These are phyloP conservation scores for Empidonax alnorum DNA, from an alignment of 2,113 vertebrate genomes.

Conservation along the genomic window DNA sequence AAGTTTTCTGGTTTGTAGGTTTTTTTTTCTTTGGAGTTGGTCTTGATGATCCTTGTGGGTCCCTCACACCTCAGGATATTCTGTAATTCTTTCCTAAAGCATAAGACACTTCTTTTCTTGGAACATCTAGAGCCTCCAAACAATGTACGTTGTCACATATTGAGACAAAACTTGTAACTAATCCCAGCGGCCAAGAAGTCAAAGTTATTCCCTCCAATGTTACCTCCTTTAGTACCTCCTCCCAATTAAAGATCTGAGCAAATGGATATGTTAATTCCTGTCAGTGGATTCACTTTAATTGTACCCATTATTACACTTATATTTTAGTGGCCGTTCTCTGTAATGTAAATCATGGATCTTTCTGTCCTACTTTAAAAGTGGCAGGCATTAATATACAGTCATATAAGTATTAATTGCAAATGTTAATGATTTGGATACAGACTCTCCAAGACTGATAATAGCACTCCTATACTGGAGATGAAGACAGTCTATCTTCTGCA, in stretches of 20 bases:
- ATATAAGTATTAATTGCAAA: background rate
- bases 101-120: background rate
- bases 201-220: background rate
- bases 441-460: background rate
- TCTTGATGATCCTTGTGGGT: background rate
- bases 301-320: accelerated
- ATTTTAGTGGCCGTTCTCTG: background rate
- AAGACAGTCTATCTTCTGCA: background rate
- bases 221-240: background rate
- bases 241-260: background rate
- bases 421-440: background rate
- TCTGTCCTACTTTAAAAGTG: background rate
- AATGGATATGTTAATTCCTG: background rate
- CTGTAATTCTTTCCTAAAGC: background rate
- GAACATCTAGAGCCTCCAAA: background rate
- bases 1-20: background rate
- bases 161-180: background rate
- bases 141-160: background rate
- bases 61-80: background rate
- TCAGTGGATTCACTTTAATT: background rate
- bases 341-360: background rate
- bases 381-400: background rate
- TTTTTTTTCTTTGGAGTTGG: background rate
- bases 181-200: background rate
- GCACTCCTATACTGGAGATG: background rate